Base-by-base conservation (phyloP, 2,113 vertebrate species). In the Plecturocebus donacophilus region DNA sequence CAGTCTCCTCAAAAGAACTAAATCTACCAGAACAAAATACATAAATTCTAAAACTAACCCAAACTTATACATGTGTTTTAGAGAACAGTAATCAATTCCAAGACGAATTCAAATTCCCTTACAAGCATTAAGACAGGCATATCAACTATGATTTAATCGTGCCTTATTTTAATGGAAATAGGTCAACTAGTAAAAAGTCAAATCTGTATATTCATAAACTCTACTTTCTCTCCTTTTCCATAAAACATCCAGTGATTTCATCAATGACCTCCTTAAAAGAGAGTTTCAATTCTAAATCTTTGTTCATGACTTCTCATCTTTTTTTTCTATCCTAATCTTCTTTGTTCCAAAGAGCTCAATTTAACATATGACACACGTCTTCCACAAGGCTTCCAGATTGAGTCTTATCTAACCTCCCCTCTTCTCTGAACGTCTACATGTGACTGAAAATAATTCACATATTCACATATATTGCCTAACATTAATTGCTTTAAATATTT, bases 21-120 rank as follows among this genome's bases (percentile, higher is more conserved):
- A 35, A 35, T 42, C 4, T 56, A 47, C 71, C 58, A 64, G 23
- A 96, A 94, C 30, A 82, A 96, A 80, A 49, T 3, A 75, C 35
- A 14, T 38, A 52, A 75, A 86, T 81, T 73, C 11, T 49, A 94
- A 96, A 94, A 38, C 2, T 3, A 94, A 88, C 80, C 20, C 30
- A 95, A 92, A 95, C 52, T 71, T 96, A 83, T 17, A 35, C 17
- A 47, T 25, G 3, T 49, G 14, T 52, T 90, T 92, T 6, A 71
- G 64, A 32, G 81, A 83, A 35, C 0, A 88, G 17, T 45, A n/a
- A 82, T 45, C 27, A 87, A 58, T 38, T 66, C 9, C 25, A 95
- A 96, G 95, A 12, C 35, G 13, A 85, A 93, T 80, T 89, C 16
- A 73, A 47, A 88, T 14, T 79, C 30, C 56, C 86, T 92, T 85